A percentile compares a stretch with the other conserved stretches of the same genome.
phyloP scores from a whole-genome alignment of 2,888 invertebrate species.

The Diadromus collaris region DNA sequence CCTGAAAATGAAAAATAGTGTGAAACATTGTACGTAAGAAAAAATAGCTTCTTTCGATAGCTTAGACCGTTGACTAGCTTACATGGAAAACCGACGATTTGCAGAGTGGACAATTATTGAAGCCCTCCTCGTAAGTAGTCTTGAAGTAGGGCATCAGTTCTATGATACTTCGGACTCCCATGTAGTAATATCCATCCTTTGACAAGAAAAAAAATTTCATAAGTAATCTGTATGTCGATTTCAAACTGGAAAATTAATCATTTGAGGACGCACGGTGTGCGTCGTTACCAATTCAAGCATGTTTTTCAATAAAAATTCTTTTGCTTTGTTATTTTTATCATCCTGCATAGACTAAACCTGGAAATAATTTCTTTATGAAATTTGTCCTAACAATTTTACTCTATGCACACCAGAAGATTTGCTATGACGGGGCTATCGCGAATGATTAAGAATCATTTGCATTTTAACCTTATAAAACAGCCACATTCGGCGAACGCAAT shows the following conservation, averaged over 20 bases:
- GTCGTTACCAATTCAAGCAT: background rate
- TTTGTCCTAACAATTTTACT: background rate
- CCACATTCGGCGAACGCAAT: slow-evolving; percentile 69
- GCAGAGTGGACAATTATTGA: slow-evolving; percentile 73
- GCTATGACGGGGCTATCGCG: background rate
- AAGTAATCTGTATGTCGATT: background rate
- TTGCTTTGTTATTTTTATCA: background rate
- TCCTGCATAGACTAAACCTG: too few species aligned
- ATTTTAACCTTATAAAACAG: slow-evolving; percentile 67
- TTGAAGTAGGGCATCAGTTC: slow-evolving; percentile 76
- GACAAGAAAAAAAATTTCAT: slow-evolving; percentile 10
- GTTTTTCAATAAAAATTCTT: background rate
- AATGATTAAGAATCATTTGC: background rate
- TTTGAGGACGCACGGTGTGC: background rate
- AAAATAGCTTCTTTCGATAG: background rate
- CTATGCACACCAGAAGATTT: background rate
- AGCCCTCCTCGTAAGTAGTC: slow-evolving; percentile 68
- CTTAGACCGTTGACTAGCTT: slow-evolving; percentile 53
- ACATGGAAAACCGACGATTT: slow-evolving; percentile 74
- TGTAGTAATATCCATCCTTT: slow-evolving; percentile 73
- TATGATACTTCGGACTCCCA: slow-evolving; percentile 75
- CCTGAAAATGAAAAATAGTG: slow-evolving; percentile 60
- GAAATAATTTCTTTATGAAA: background rate
- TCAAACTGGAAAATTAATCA: slow-evolving; percentile 2
- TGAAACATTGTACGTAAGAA: background rate